A percentile compares a stretch with the other conserved stretches of the same genome.
phyloP scores from a whole-genome alignment of 1,140 invertebrate species.

The Ceratosolen fusciceps region DNA sequence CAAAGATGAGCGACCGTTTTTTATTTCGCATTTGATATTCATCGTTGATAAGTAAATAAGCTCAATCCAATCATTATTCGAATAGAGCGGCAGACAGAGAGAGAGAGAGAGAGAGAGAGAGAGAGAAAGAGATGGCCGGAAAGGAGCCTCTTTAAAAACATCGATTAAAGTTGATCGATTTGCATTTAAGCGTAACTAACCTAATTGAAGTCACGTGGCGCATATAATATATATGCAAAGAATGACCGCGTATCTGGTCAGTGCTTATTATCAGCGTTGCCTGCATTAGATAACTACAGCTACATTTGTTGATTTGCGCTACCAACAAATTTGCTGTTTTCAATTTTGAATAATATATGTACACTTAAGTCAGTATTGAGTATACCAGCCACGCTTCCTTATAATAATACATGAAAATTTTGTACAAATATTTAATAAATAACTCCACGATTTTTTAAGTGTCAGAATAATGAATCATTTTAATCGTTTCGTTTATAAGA shows the following conservation, averaged over 20 bases:
- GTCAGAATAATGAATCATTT: no score
- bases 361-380: no score
- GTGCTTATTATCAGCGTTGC: background rate
- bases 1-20: slow-evolving; percentile 6
- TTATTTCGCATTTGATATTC: slow-evolving; percentile 21
- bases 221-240: slow-evolving; percentile 60
- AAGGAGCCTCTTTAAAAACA: slow-evolving; percentile 53
- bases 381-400: no score
- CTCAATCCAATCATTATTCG: background rate
- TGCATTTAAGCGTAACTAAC: slow-evolving; percentile 71
- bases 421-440: no score
- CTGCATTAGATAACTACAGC: background rate
- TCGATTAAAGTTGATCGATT: slow-evolving; percentile 65
- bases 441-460: no score
- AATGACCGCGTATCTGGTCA: background rate
- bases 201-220: slow-evolving; percentile 61
- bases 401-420: no score
- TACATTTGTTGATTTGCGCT: slow-evolving; percentile 17
- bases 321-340: slow-evolving; percentile 1
- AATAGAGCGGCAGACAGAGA: background rate
- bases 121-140: background rate
- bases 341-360: no score
- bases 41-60: slow-evolving; percentile 24
- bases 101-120: background rate
- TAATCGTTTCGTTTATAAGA: no score